Base-by-base conservation (phyloP, 2,888 invertebrate genomes). In the Hesperia comma region DNA sequence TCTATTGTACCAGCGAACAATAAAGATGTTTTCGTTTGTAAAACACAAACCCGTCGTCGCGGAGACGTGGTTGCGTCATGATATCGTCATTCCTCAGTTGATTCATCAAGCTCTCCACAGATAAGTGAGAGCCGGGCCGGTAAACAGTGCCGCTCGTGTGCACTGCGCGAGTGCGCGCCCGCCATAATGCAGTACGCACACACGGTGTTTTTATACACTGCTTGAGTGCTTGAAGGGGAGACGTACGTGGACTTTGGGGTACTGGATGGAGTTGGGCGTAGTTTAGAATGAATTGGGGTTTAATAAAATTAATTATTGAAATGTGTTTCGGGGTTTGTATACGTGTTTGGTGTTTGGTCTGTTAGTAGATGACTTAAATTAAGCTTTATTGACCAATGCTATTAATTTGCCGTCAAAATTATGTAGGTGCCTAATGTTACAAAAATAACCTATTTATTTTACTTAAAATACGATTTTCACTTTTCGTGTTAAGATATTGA, bases 51-150 rank as follows among this genome's bases (percentile, higher is more conserved):
- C 10, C 10, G 10, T 3, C 2, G 10, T 8, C 37, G 12, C 33
- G 1, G 6, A 8, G 5, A 7, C 17, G 43, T 15, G 14, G 49
- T 49, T 19, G 19, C 49, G 49, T 49, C 49, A 49, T 8, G 49
- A 10, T 49, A 19, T 8, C 49, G 49, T 49, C 49, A 49, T 49
- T 49, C 49, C 49, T 49, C 49, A 49, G 49, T 49, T 49, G 49
- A 49, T 49, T 49, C 49, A 49, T 49, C 19, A 49, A 49, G 49
- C 49, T 49, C 49, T 49, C 19, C n/a, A 43, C 43, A 19, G 49
- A 49, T 49, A 49, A 49, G 49, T 49, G 49, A 49, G 49, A 49
- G 49, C 49, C 12, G 49, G 12, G 49, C 49, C 49, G 49, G 49
- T 49, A 53, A 53, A 32, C 53, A 53, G 32, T n/a, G 21, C n/a